Evolutionary conservation across 2,113 vertebrate genomes (phyloP), one percentile per base, ranked within the genome.

Genomic region (Cynoglossus semilaevis): DNA sequence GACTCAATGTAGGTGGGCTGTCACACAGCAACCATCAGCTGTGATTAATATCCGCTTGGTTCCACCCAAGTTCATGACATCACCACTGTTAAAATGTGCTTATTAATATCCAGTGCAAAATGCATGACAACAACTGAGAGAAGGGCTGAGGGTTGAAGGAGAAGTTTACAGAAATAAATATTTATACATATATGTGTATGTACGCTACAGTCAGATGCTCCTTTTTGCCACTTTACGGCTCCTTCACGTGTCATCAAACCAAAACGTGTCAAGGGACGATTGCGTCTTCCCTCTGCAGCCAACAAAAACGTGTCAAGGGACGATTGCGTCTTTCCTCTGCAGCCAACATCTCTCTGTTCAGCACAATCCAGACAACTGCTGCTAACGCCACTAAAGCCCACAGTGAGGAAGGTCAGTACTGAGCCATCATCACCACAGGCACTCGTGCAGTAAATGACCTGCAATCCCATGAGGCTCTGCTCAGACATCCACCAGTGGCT

Each of bases 11-110:
- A 54, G 63, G 74, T 22, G 16, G 68, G 56, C 67, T 47, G 58
- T 61, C 14, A 5, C 61, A 35, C 65, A 49, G 48, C 52, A 40
- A 73, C 14, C 5, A 64, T 68, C 51, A 61, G 41, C 71, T 77
- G 54, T 59, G 68, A 83, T 85, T 84, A 84, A 74, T 37, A 58
- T 42, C 73, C 67, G 34, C 46, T 53, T 43, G 9, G 0, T 46
- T 12, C 58, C 15, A 50, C 54, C 35, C 18, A 1, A 51, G 16
- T 54, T 48, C 16, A 35, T 69, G 71, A 72, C 58, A 49, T 72
- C 69, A 52, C 3, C 13, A 51, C 41, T 15, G 16, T 41, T 47
- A 8, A 58, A 63, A 51, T 49, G 36, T 12, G 16, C 62, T 42
- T 45, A 15, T 36, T 48, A 59, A 56, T 47, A 45, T 46, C 45